These are phyloP conservation scores for Drosophila asahinai DNA, from an alignment of 1,140 invertebrate species.

Conservation along the genomic window DNA sequence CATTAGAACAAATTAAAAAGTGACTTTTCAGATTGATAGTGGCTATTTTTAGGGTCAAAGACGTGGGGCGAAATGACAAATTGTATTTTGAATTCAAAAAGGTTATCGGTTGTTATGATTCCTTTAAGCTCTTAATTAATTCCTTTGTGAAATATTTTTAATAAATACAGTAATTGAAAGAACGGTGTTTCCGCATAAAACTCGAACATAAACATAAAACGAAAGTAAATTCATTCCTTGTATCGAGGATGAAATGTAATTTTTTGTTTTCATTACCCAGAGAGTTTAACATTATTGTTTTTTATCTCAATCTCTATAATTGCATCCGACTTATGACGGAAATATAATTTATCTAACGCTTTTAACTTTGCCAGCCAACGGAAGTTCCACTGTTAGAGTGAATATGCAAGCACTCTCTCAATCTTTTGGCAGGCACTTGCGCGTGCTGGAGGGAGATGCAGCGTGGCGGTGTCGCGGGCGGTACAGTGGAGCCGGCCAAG, in stretches of 20 bases:
- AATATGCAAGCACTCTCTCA: slow-evolving; percentile 14
- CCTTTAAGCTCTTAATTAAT: too few relatives aligned
- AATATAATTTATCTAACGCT: background rate
- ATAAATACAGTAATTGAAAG: too few relatives aligned
- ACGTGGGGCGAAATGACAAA: background rate
- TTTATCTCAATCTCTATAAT: background rate
- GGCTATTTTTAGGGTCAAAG: background rate
- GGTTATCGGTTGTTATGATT: background rate
- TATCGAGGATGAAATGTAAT: background rate
- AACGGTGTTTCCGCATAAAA: too few relatives aligned
- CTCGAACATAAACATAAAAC: too few relatives aligned
- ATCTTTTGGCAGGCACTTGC: slow-evolving; percentile 5
- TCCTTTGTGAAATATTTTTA: too few relatives aligned
- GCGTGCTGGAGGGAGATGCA: background rate
- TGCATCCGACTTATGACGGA: background rate
- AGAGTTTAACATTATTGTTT: background rate
- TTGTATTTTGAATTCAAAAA: too few relatives aligned
- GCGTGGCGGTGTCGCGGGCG: background rate
- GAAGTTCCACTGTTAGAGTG: slow-evolving; percentile 13
- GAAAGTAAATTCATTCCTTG: background rate
- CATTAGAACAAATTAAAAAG: slow-evolving; percentile 7
- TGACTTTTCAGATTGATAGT: background rate
- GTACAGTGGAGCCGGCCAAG: slow-evolving; percentile 41
- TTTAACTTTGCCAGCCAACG: background rate
- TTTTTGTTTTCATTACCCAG: background rate